Conservation (phyloP, 1,140 invertebrate genomes). For the Drosophila bocqueti region DNA sequence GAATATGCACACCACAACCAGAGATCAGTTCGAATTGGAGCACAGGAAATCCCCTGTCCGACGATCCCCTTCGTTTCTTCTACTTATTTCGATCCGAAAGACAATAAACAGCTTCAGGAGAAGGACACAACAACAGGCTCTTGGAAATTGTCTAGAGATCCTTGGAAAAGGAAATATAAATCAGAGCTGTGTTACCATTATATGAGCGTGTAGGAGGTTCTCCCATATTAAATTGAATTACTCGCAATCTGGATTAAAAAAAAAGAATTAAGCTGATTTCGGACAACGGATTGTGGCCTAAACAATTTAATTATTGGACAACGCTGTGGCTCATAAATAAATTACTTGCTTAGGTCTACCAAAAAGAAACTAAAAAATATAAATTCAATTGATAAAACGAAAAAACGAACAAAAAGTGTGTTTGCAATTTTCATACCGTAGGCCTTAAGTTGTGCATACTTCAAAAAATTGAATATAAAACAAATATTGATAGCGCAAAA, state of each 20-base stretch:
- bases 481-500: conserved; percentile 51
- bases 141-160: conserved; percentile 59
- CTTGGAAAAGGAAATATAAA: conserved; percentile 35
- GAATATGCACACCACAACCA: conserved; percentile 45
- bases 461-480: conserved; percentile 40
- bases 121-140: conserved; percentile 5
- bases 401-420: conserved; percentile 27
- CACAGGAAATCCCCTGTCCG: background rate
- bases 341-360: conserved; percentile 38
- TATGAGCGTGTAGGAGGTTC: conserved; percentile 57
- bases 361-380: conserved; percentile 19
- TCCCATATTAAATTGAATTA: conserved; percentile 56
- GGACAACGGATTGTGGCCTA: conserved; percentile 32
- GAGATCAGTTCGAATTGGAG: conserved; percentile 19
- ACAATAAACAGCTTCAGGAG: conserved; percentile 64
- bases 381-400: conserved; percentile 28
- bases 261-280: background rate
- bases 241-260: conserved; percentile 32
- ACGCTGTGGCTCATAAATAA: conserved; percentile 41
- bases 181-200: conserved; percentile 73
- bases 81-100: conserved; percentile 59
- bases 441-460: conserved; percentile 79
- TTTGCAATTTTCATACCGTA: conserved; percentile 79
- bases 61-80: background rate
- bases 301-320: conserved; percentile 48